phyloP scores from a whole-genome alignment of 2,888 invertebrate genomes.

The Cyaniris semiargus region DNA sequence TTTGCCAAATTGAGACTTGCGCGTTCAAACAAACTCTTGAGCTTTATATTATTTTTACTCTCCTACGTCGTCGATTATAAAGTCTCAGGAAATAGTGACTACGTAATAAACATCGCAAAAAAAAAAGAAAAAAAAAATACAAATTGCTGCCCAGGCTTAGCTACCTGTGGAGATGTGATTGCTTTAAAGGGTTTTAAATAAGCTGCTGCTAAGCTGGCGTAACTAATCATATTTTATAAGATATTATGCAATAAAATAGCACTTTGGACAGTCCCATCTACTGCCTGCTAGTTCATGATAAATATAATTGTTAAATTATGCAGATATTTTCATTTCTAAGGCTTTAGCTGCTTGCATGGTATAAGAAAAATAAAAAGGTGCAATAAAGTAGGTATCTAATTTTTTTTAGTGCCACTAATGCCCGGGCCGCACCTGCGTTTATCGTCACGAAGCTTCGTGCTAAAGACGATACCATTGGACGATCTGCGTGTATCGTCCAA shows the following conservation, averaged over 20 bases:
- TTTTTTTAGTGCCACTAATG: too few species aligned
- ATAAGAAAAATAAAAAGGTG: neutral
- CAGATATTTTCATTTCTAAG: neutral
- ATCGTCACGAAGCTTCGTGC: too few species aligned
- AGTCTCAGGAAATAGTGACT: neutral
- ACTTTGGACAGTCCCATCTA: conserved; percentile 7
- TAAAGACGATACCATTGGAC: too few species aligned
- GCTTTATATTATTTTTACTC: too few species aligned
- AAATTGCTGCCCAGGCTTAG: neutral
- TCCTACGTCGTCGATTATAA: neutral
- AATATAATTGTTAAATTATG: neutral
- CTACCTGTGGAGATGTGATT: neutral
- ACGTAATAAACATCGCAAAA: neutral
- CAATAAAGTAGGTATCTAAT: too few species aligned
- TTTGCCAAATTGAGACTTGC: too few species aligned
- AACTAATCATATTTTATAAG: conserved; percentile 12
- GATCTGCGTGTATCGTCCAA: too few species aligned
- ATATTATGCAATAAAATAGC: neutral
- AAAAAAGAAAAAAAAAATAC: neutral
- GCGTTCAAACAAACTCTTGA: too few species aligned
- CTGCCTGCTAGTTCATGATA: neutral
- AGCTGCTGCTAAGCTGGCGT: conserved; percentile 4
- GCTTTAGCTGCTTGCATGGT: too few species aligned
- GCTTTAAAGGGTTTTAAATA: neutral
- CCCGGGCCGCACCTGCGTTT: too few species aligned